Evolutionary conservation across 2,888 invertebrate species (phyloP), one percentile per base, ranked within the genome.

Genomic region (Microdon myrmicae): DNA sequence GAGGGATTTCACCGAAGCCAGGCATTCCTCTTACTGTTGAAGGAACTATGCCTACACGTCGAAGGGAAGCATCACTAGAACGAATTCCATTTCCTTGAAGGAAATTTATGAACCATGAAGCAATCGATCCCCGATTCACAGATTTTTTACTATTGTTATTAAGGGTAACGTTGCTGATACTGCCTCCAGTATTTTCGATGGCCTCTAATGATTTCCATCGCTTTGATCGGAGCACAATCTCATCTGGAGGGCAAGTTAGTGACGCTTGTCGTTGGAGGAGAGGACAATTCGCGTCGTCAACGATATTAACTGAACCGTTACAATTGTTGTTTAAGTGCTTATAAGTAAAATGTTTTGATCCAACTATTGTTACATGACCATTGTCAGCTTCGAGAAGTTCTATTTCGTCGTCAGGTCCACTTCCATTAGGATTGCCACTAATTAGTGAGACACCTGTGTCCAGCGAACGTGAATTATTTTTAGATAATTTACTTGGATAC

Each of bases 201-300:
- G 87, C 86, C 79, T 92, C 92, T 41, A 91, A 81, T 34, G 92
- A 92, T 71, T 87, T 87, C 88, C 92, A 92, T 73, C 89, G 85
- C 79, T 90, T 90, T 69, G 84, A 74, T 44, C 78, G 83, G 70
- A 82, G 81, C 73, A 83, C 80, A 37, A 75, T 74, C 35, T 79
- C 76, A 53, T 77, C 79, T 51, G 78, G 73, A 13, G 79, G 75
- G 35, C 73, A 71, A 9, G 79, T 78, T 2, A 80, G 70, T n/a
- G 80, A 80, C 9, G 77, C 73, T 68, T 80, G 80, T 1, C 80
- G 75, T 51, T 76, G 77, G 44, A 80, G 61, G 49, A 79, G 67
- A 3, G 79, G 79, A 13, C 77, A 75, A 34, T 78, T 73, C 19
- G 74, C 71, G 45, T 79, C 79, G 38, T 79, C 79, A 7, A 75